Base-by-base conservation (phyloP, 2,113 vertebrate genomes). In the Chloebia gouldiae region DNA sequence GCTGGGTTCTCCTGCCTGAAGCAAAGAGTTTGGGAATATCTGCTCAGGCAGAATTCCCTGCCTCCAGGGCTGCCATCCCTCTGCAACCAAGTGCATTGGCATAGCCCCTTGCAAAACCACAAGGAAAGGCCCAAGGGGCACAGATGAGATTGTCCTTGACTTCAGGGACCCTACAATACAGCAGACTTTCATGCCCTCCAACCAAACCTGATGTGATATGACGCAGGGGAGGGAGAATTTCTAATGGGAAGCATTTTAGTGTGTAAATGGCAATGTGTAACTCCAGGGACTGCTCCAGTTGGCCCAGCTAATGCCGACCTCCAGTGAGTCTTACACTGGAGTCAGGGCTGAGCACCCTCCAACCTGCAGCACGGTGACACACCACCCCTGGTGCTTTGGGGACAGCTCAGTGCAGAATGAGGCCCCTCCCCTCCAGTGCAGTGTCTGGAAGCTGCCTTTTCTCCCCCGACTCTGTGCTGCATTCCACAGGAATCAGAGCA, bases 261-360 rank as follows among this genome's bases (percentile, higher is more conserved):
- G 53, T 7, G 50, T 17, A 44, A 69, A 2, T 30, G 10, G 40
- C 23, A 50, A 23, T 0, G 51, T 5, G 47, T 16, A 47, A 50
- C 37, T 57, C 56, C 6, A 2, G 25, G 57, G 61, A 51, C 44
- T 49, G 40, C 25, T 75, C 27, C 54, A 27, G 44, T 1, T 10
- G 27, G 39, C 51, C 30, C 3, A 45, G 57, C 13, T 50, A 78
- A 31, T 18, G 37, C 37, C 1, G 5, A 59, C 7, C 76, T 51
- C 28, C 0, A 1, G 59, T 1, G 14, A 35, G 35, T 3, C 30
- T 24, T 7, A 33, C n/a, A 22, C 11, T 1, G 10, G 35, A 30
- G 33, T 3, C 23, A 20, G 57, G 66, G 63, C 86, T 49, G 71
- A 22, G 61, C 56, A 57, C 57, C 20, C 60, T 45, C 35, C 33